Evolutionary conservation across 2,888 invertebrate genomes (phyloP).

Genomic region (Neocrepidodera transversa): DNA sequence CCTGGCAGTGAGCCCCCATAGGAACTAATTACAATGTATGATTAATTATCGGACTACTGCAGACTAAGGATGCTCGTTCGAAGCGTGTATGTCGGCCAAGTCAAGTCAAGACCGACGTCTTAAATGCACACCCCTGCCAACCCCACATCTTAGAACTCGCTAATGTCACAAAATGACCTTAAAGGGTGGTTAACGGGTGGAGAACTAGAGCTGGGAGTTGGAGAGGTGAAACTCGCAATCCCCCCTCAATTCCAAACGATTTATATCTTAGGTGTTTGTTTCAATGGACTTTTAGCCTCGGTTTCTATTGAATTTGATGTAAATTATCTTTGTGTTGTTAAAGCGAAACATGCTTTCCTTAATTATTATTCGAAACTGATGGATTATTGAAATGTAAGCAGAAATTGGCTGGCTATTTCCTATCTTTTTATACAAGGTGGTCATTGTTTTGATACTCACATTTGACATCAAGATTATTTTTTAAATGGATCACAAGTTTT

Average conservation of each 20-base stretch:
- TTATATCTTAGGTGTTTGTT: constrained; percentile 24
- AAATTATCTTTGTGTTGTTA: constrained; percentile 2
- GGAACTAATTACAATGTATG: constrained; percentile 63
- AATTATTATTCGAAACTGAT: no score
- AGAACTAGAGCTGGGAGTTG: not conserved
- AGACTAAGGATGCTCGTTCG: constrained; percentile 54
- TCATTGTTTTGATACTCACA: no score
- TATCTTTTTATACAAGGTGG: no score
- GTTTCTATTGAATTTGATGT: constrained; percentile 10
- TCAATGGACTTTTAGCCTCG: constrained; percentile 21
- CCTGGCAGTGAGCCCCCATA: constrained; percentile 46
- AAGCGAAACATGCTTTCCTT: not conserved
- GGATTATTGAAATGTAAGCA: no score
- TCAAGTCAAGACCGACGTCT: constrained; percentile 53
- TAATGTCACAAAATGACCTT: constrained; percentile 55
- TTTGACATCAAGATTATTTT: no score
- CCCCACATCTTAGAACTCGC: constrained; percentile 61
- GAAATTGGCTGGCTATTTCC: no score
- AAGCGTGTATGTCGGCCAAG: constrained; percentile 50
- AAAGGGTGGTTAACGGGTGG: constrained; percentile 3
- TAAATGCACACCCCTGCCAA: constrained; percentile 58
- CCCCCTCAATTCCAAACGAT: not conserved
- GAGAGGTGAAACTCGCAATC: constrained; percentile 12
- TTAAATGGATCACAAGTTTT: no score
- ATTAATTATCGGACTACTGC: constrained; percentile 61